Evolutionary conservation across 2,113 vertebrate species (phyloP).

Genomic region (Spea bombifrons): DNA sequence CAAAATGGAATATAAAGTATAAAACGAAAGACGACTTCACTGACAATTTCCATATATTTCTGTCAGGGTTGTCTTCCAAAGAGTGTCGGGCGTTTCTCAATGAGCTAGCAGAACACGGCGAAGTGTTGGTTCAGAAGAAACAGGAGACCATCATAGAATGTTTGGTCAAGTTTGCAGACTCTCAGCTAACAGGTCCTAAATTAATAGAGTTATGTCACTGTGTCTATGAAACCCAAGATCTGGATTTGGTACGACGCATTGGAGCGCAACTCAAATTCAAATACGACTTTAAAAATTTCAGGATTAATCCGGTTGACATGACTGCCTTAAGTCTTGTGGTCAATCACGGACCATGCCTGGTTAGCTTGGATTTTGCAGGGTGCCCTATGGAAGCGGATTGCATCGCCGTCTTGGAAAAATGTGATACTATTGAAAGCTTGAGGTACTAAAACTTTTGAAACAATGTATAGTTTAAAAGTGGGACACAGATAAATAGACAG

Average conservation of each 20-base stretch:
- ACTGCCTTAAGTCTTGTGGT: constrained; percentile 73
- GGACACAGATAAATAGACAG: too few species aligned
- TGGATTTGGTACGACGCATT: constrained; percentile 58
- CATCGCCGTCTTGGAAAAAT: constrained; percentile 70
- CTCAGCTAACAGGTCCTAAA: constrained; percentile 80
- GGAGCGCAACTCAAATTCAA: constrained; percentile 59
- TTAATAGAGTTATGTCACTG: constrained; percentile 80
- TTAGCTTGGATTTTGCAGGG: constrained; percentile 76
- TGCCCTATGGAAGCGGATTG: constrained; percentile 77
- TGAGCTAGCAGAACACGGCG: constrained; percentile 54
- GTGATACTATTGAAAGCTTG: constrained; percentile 69
- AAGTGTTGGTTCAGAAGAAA: constrained; percentile 62
- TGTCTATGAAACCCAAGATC: constrained; percentile 75
- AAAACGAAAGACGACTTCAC: constrained; percentile 68
- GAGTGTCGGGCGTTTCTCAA: constrained; percentile 65
- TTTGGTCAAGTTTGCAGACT: constrained; percentile 64
- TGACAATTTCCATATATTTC: constrained; percentile 75
- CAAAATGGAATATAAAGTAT: constrained; percentile 74
- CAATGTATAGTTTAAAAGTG: neutral
- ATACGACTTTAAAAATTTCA: constrained; percentile 79
- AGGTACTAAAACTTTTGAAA: constrained; percentile 50
- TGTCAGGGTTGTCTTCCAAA: constrained; percentile 77
- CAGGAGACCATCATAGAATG: constrained; percentile 66
- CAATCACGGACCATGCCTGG: constrained; percentile 55
- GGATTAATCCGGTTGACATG: constrained; percentile 71